phyloP scores from a whole-genome alignment of 2,888 invertebrate species.

The Tachystola acroxantha region DNA sequence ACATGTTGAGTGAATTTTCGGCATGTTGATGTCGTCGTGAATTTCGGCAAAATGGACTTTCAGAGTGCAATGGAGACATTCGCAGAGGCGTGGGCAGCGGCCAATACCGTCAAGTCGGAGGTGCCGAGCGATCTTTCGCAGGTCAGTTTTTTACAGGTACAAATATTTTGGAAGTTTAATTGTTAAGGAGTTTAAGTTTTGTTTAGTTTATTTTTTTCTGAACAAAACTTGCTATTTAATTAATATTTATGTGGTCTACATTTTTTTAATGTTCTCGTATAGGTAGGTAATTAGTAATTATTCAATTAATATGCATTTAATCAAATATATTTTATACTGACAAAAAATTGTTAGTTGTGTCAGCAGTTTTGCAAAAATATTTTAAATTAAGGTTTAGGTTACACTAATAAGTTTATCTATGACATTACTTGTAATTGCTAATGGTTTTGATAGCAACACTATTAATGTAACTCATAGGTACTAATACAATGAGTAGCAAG shows the following conservation, averaged over 20 bases:
- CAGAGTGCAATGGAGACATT: slow-evolving; percentile 99
- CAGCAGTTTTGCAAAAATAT: too few species aligned
- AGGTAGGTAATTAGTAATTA: too few species aligned
- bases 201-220: too few species aligned
- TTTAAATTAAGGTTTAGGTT: too few species aligned
- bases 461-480: slow-evolving; percentile 21
- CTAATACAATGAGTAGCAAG: slow-evolving; percentile 36
- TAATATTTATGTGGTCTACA: too few species aligned
- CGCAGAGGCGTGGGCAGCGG: slow-evolving; percentile 98
- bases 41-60: slow-evolving; percentile 89
- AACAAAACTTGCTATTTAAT: too few species aligned
- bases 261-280: too few species aligned
- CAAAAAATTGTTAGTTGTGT: too few species aligned
- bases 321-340: too few species aligned
- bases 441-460: slow-evolving; percentile 10
- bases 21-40: slow-evolving; percentile 74
- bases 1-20: slow-evolving; percentile 65
- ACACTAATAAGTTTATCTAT: too few species aligned
- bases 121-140: slow-evolving; percentile 80
- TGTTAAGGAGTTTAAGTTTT: slow-evolving; percentile 1
- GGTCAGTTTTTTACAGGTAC: slow-evolving; percentile 69
- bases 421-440: too few species aligned
- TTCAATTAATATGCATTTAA: too few species aligned
- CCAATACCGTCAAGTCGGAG: slow-evolving; percentile 82
- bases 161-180: not conserved